Conservation (phyloP, 1,140 invertebrate genomes). For the Drosophila triauraria region DNA sequence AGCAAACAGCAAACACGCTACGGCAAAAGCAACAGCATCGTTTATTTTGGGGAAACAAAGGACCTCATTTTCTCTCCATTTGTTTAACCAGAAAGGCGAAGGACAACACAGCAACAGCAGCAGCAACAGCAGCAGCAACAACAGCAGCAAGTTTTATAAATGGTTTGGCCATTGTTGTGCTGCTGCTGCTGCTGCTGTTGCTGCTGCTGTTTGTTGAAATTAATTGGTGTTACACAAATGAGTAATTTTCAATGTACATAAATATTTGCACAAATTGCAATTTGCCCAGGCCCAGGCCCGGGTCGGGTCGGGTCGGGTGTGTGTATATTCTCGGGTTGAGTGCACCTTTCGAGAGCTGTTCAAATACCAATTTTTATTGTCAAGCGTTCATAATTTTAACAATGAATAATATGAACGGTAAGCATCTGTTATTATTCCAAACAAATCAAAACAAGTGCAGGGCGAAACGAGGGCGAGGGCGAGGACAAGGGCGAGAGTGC, state of each 20-base stretch:
- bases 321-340: neutral
- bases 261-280: slow-evolving; percentile 84
- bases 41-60: slow-evolving; percentile 82
- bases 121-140: slow-evolving; percentile 6
- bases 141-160: slow-evolving; percentile 62
- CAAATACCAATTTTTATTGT: slow-evolving; percentile 83
- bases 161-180: slow-evolving; percentile 58
- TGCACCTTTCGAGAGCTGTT: slow-evolving; percentile 65
- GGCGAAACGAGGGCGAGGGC: slow-evolving; percentile 25
- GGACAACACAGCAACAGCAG: slow-evolving; percentile 37
- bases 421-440: slow-evolving; percentile 85
- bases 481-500: slow-evolving; percentile 23
- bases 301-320: neutral
- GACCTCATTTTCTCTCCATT: slow-evolving; percentile 78
- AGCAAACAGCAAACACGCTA: slow-evolving; percentile 49
- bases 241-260: slow-evolving; percentile 84
- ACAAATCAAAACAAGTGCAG: slow-evolving; percentile 85
- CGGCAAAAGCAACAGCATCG: slow-evolving; percentile 61
- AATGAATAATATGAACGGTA: slow-evolving; percentile 84
- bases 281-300: slow-evolving; percentile 50
- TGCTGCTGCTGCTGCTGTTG: slow-evolving; percentile 37
- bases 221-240: slow-evolving; percentile 84
- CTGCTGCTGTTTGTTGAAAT: slow-evolving; percentile 76
- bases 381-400: slow-evolving; percentile 85
- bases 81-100: slow-evolving; percentile 65